These are phyloP conservation scores for Halocynthia roretzi DNA, from an alignment of 23 tunicate species.

Conservation along the genomic window DNA sequence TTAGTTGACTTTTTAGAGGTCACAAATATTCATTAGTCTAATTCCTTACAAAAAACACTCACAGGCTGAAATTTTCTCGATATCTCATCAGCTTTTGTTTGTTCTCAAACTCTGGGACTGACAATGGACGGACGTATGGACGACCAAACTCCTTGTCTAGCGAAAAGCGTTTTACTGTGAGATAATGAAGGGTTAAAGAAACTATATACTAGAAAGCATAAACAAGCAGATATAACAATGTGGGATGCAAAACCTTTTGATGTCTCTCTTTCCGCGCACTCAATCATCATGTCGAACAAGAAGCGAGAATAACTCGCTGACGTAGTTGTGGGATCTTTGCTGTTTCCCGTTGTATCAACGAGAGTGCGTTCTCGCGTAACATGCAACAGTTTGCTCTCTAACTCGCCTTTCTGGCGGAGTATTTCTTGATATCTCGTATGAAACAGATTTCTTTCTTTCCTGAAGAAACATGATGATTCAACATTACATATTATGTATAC, in stretches of 20 bases:
- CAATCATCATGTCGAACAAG: constrained; percentile 59
- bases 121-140: constrained; percentile 27
- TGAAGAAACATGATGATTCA: constrained; percentile 3
- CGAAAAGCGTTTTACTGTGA: constrained; percentile 21
- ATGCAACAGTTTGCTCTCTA: constrained; percentile 52
- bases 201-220: neutral
- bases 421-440: constrained; percentile 80
- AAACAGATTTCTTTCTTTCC: constrained; percentile 59
- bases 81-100: constrained; percentile 19
- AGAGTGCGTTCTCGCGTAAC: constrained; percentile 47
- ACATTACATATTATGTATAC: neutral
- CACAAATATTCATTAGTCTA: neutral
- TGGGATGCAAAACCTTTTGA: constrained; percentile 27
- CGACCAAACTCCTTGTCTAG: constrained; percentile 32
- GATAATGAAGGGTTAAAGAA: neutral
- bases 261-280: constrained; percentile 46
- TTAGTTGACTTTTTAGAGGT: too few species aligned
- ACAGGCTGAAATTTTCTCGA: constrained; percentile 62
- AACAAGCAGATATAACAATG: neutral
- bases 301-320: constrained; percentile 42
- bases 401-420: constrained; percentile 47
- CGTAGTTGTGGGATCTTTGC: neutral
- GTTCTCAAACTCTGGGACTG: constrained; percentile 24
- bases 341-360: constrained; percentile 2
- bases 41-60: constrained; percentile 14